Base-by-base conservation (phyloP, 2,888 invertebrate genomes). In the Lasioglossum zephyrum region DNA sequence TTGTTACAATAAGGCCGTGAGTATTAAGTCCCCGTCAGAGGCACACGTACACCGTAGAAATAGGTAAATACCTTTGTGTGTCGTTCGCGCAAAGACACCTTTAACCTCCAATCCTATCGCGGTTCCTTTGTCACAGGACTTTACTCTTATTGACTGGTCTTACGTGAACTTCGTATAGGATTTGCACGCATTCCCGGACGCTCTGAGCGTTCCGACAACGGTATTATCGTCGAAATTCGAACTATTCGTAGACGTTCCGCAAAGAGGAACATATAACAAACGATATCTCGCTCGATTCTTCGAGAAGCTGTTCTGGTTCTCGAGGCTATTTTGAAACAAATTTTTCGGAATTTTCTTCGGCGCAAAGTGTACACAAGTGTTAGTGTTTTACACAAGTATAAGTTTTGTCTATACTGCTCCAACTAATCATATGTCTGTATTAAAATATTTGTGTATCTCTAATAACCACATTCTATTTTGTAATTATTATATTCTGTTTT, bases 71-170 rank as follows among this genome's bases (percentile, higher is more conserved):
- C 70, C 74, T 84, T 78, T 84, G 77, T 77, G 81, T 22, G 53
- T 18, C 41, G 70, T 36, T 18, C 47, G 26, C 9, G 74, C 81
- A 73, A 72, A 78, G 82, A 78, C 60, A 73, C 77, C 70, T 79
- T 73, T 73, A 79, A 79, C 73, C 79, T 16, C 11, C 72, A 75
- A 82, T 84, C 78, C 82, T 78, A 82, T 82, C 82, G 36, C 22
- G 18, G 22, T 18, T 47, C 78, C 74, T 78, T 78, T 84, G 84
- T 82, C 77, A 53, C 44, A 5, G 41, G 41, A 53, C 49, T 72
- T 44, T 57, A 53, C 63, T 66, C 22, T 41, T 9, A 18, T 47
- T 11, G n/a, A 41, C 47, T 74, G 77, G 73, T 77, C 76, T 69
- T 44, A 8, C 8, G 16, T 31, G 18, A 57, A 66, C 44, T 73